These are phyloP conservation scores for Nerophis lumbriciformis DNA, from an alignment of 2,113 vertebrate genomes.

Conservation along the genomic window DNA sequence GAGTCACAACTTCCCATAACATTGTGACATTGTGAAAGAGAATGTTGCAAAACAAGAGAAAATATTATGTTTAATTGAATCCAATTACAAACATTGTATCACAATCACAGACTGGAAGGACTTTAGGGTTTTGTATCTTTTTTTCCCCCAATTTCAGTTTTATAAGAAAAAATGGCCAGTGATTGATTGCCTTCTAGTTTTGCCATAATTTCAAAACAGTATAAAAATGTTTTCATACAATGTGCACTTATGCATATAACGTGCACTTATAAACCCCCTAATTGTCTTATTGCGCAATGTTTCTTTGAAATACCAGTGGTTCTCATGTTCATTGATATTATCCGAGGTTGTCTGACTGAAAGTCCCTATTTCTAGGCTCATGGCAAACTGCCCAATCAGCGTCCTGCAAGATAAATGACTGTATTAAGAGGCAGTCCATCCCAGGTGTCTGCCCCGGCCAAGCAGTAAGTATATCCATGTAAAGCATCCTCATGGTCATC, in stretches of 20 bases:
- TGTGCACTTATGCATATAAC: no score
- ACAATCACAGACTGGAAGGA: neutral
- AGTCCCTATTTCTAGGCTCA: slow-evolving; percentile 24
- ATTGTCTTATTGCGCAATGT: no score
- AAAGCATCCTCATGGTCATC: slow-evolving; percentile 57
- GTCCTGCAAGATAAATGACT: slow-evolving; percentile 58
- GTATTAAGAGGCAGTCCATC: slow-evolving; percentile 45
- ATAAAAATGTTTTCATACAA: no score
- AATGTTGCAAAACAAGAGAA: slow-evolving; percentile 12
- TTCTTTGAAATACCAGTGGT: neutral
- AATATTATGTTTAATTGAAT: neutral
- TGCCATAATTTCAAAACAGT: no score
- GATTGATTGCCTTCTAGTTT: neutral
- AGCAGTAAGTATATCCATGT: slow-evolving; percentile 54
- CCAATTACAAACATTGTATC: neutral
- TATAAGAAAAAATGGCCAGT: no score
- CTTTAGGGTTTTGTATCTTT: neutral
- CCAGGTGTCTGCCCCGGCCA: slow-evolving; percentile 57
- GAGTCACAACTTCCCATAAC: slow-evolving; percentile 5
- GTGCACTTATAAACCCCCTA: no score
- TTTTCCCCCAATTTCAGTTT: neutral
- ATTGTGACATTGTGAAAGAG: slow-evolving; percentile 28
- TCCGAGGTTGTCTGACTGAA: slow-evolving; percentile 25
- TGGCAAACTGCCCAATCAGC: slow-evolving; percentile 49
- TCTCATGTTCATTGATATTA: slow-evolving; percentile 11